Conservation (phyloP, 1,140 invertebrate species). For the Stenopsyche tienmushanensis region DNA sequence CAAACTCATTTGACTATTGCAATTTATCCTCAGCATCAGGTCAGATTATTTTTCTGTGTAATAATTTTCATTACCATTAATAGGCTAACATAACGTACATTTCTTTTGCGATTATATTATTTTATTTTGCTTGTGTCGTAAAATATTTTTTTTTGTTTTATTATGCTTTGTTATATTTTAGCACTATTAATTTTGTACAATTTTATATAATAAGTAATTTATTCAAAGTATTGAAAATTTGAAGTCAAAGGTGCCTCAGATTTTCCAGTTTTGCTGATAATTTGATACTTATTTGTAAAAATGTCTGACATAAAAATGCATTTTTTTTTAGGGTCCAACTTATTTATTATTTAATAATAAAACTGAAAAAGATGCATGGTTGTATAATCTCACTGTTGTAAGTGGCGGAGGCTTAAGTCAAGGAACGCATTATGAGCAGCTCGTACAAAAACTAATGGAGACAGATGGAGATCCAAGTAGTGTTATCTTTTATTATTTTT, state of each 20-base stretch:
- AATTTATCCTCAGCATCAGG: slow-evolving; percentile 86
- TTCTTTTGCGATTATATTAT: not conserved
- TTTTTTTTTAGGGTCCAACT: slow-evolving; percentile 70
- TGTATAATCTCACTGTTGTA: slow-evolving; percentile 92
- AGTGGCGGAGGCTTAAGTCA: slow-evolving; percentile 86
- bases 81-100: too few species aligned
- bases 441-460: slow-evolving; percentile 93
- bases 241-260: too few species aligned
- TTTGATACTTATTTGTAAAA: too few species aligned
- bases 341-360: slow-evolving; percentile 89
- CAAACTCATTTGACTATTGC: slow-evolving; percentile 77
- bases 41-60: slow-evolving; percentile 42
- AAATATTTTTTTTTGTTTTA: not conserved
- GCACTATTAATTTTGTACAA: too few species aligned
- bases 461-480: slow-evolving; percentile 90
- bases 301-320: not conserved
- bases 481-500: slow-evolving; percentile 40
- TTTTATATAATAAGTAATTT: too few species aligned
- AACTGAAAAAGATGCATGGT: slow-evolving; percentile 89
- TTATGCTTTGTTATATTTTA: too few species aligned
- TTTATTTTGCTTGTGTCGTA: not conserved
- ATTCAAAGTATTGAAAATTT: too few species aligned
- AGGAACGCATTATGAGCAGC: slow-evolving; percentile 92
- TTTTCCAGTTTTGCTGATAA: too few species aligned
- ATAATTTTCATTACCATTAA: too few species aligned